Conservation (phyloP, 1,140 invertebrate species). For the Drosophila ambigua region DNA sequence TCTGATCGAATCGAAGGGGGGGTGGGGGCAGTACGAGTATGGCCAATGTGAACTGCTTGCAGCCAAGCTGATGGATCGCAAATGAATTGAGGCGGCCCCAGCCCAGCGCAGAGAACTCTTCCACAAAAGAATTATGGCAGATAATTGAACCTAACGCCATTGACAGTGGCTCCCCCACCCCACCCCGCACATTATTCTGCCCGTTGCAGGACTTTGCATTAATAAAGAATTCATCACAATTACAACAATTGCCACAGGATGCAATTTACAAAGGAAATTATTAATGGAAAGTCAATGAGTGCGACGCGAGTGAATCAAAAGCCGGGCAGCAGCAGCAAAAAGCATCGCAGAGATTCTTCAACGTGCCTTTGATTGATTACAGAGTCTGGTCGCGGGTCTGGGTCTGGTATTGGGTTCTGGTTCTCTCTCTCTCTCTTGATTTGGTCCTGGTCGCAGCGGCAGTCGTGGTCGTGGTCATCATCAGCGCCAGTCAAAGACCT, state of each 20-base stretch:
- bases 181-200: background rate
- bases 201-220: slow-evolving; percentile 36
- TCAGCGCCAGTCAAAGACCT: slow-evolving; percentile 78
- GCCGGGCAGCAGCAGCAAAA: background rate
- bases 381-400: slow-evolving; percentile 20
- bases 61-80: slow-evolving; percentile 59
- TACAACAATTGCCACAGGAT: slow-evolving; percentile 82
- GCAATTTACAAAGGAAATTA: slow-evolving; percentile 80
- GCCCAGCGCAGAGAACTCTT: background rate
- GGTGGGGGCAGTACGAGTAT: slow-evolving; percentile 13
- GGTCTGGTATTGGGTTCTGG: slow-evolving; percentile 6
- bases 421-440: too few relatives aligned
- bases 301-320: slow-evolving; percentile 47
- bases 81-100: slow-evolving; percentile 45
- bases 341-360: slow-evolving; percentile 68
- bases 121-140: slow-evolving; percentile 41
- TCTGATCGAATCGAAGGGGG: slow-evolving; percentile 4
- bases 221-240: slow-evolving; percentile 81
- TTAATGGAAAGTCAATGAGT: slow-evolving; percentile 82
- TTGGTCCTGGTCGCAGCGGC: slow-evolving; percentile 1
- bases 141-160: slow-evolving; percentile 79
- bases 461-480: slow-evolving; percentile 22
- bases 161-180: slow-evolving; percentile 52
- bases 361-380: slow-evolving; percentile 76
- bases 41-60: slow-evolving; percentile 47